Base-by-base conservation (phyloP, 2,113 vertebrate genomes). In the Neolamprologus modestus region DNA sequence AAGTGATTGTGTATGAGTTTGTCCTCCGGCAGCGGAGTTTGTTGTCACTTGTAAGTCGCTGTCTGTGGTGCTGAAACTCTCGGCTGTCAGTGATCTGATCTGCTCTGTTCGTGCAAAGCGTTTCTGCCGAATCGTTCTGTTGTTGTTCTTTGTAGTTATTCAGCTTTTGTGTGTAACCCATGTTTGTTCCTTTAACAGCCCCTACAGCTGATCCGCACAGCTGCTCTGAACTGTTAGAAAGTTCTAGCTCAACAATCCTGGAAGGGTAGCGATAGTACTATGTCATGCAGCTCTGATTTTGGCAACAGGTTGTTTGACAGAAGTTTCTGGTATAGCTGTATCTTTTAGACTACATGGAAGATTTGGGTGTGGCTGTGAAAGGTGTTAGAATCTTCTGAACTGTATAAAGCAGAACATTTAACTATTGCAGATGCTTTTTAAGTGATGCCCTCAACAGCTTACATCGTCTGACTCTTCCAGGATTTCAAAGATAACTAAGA, bases 31-130 rank as follows among this genome's bases (percentile, higher is more conserved):
- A 13, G 59, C 7, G 21, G 17, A 66, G 47, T 84, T 55, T 68
- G 59, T 54, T 63, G 21, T 14, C 10, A 16, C 10, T 35, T 19
- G 8, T 2, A 31, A 68, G 85, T 85, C 47, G 85, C 94, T 95
- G 84, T 96, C 94, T 91, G 45, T 87, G 95, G 95, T 95, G 80
- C 95, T 96, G 92, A 95, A 96, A 61, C 66, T 78, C 11, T 82
- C 45, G 40, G 17, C 17, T 24, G 16, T 79, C 21, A 16, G 4
- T 28, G 17, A n/a, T 9, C 50, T 33, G n/a, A 21, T 81, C 24
- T 17, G 14, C 24, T 63, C 16, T 37, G 31, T 76, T n/a, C 24
- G 3, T 55, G 42, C 59, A 82, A 19, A 21, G 24, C 37, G 54
- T 9, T 6, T 81, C 55, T 50, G 8, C 26, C 42, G 13, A 17